Percentiles rank a stretch among this genome's conserved stretches.
These are phyloP conservation scores for Protosalanx chinensis DNA, from an alignment of 2,797 vertebrate genomes.

Conservation along the genomic window DNA sequence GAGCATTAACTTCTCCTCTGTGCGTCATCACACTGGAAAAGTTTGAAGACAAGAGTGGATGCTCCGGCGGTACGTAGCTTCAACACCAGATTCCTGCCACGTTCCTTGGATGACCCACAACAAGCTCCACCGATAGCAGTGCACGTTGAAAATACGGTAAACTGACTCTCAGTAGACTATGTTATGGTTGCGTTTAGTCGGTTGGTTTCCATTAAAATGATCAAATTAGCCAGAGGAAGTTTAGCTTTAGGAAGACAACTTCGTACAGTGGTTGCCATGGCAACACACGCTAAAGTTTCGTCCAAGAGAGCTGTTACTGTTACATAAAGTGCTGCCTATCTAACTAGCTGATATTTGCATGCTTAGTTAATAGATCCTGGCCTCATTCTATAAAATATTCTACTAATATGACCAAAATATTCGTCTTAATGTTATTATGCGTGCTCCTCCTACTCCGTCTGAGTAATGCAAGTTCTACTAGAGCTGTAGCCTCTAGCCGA, in stretches of 20 bases:
- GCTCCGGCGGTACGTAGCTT: constrained; percentile 7
- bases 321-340: too few species aligned
- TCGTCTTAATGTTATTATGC: too few species aligned
- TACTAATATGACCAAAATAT: too few species aligned
- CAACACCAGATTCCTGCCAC: constrained; percentile 9
- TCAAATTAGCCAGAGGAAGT: neutral
- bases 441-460: too few species aligned
- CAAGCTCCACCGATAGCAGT: neutral
- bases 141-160: constrained; percentile 30
- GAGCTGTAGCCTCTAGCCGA: too few species aligned
- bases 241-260: constrained; percentile 29
- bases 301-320: neutral
- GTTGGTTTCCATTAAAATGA: neutral
- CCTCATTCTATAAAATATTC: neutral
- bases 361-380: too few species aligned
- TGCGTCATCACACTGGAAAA: constrained; percentile 32
- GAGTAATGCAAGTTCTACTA: too few species aligned
- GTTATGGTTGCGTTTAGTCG: neutral
- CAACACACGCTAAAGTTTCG: constrained; percentile 45
- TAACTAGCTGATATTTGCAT: too few species aligned
- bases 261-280: constrained; percentile 61
- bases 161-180: neutral
- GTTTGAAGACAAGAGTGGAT: constrained; percentile 25
- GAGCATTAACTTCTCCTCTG: constrained; percentile 14
- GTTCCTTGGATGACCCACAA: constrained; percentile 1